Evolutionary conservation across 2,797 vertebrate species (phyloP).

Genomic region (Avahi laniger): DNA sequence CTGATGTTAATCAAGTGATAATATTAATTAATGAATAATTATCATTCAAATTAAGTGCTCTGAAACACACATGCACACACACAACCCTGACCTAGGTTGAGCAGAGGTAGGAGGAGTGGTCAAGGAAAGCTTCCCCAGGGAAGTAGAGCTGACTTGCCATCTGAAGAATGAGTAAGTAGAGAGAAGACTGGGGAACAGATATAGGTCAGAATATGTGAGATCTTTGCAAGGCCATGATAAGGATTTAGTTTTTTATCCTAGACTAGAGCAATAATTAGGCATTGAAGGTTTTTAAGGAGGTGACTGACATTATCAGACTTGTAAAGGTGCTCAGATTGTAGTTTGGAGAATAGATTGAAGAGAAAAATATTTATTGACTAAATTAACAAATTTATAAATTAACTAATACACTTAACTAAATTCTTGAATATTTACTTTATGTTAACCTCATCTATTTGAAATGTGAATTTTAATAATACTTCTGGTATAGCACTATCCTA

Average conservation of each 20-base stretch:
- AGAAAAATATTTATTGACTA: background rate
- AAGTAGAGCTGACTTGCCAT: background rate
- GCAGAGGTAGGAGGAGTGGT: background rate
- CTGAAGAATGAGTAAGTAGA: background rate
- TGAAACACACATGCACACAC: background rate
- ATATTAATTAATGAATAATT: background rate
- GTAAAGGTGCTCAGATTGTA: background rate
- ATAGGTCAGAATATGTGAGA: background rate
- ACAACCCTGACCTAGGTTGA: background rate
- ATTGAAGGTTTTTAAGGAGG: background rate
- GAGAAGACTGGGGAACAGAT: background rate
- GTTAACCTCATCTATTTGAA: background rate
- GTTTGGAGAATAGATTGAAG: background rate
- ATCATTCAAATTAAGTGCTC: background rate
- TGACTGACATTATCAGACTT: background rate
- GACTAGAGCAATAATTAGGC: background rate
- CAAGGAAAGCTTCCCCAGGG: background rate
- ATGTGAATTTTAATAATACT: slow-evolving; percentile 29
- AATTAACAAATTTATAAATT: background rate
- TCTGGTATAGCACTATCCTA: background rate
- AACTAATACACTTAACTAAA: background rate
- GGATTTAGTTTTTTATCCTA: background rate
- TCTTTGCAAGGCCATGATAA: background rate
- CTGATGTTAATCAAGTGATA: background rate
- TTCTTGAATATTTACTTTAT: background rate